Evolutionary conservation across 1,140 invertebrate species (phyloP), one percentile per base, ranked within the genome.

Genomic region (Pomacea maculata): DNA sequence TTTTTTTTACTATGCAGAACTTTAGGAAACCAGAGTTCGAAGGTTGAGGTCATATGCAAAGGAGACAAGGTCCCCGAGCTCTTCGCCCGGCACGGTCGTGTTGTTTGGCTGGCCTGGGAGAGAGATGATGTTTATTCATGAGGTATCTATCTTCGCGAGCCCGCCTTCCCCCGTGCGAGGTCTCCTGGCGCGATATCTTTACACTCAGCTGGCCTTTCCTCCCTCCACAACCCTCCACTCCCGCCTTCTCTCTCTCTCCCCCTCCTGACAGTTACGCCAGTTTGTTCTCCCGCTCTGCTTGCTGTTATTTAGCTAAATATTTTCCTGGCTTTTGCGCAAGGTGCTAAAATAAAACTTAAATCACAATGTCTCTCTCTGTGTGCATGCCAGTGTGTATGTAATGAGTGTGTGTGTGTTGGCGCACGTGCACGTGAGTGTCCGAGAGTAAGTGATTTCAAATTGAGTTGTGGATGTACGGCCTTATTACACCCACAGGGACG

Each of bases 1-100:
- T 45, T 45, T 45, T 45, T 10, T 25, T 64, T 65, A 54, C 77
- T 45, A 45, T 45, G 70, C 65, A 54, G 63, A 78, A 78, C 77
- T 70, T 78, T 70, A 65, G 14, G 65, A n/a, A 54, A 67, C 67
- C 11, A 12, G 57, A 61, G 77, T 64, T 78, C 77, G 67, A 65
- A 71, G 77, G 77, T 78, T 78, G 77, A 78, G 77, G 77, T 78
- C 77, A 29, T 67, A 78, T 78, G 77, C 77, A 78, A 78, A 78
- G 21, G 9, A 78, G 77, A 21, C 77, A 55, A 54, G 67, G 77
- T 78, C 77, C 21, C 77, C 77, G 11, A 45, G 52, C 67, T 55
- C 19, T 68, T 10, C 25, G 75, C 17, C 17, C 54, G 52, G 64
- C 9, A 45, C 64, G 17, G 25, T 77, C 11, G 55, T 57, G 45